Base-by-base conservation (phyloP, 1,140 invertebrate species). In the Rhagoletis zephyria region DNA sequence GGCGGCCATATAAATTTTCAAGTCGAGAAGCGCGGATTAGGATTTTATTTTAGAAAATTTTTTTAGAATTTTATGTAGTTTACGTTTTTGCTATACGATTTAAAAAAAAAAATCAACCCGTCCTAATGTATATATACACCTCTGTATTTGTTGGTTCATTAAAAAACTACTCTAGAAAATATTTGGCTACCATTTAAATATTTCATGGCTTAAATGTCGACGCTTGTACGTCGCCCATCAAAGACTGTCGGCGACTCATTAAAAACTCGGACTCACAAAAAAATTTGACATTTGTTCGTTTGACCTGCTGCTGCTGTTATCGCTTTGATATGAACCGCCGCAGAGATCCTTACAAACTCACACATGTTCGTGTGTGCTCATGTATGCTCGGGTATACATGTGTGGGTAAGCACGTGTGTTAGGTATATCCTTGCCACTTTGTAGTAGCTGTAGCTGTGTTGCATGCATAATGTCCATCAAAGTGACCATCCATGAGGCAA, bases 301-400 rank as follows among this genome's bases (percentile, higher is more conserved):
- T 81, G 74, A 81, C 48, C 48, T 81, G 74, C 74, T 51, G 74
- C 74, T 81, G 51, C 7, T 81, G 74, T 56, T 59, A 56, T 59
- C 16, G 19, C 45, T 87, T 87, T 87, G 74, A 87, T 87, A 63
- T 64, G 30, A 48, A 74, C 87, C 87, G 87, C 74, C 74, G 56
- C 45, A 2, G 70, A 51, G n/a, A n/a, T 81, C 12, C 67, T 42
- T 40, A 2, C 40, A 30, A 56, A 45, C 30, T 42, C 40, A 42
- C 45, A 14, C 7, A 77, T 42, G 42, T 30, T 30, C 30, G 64
- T 16, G 56, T 87, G 45, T 87, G 30, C 56, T 4, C 65, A 87
- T 70, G 85, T n/a, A 1, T 67, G 42, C n/a, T n/a, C 0, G 45
- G 45, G 64, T 16, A 60, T 42, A 0, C 12, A 45, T 51, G 30